phyloP scores from a whole-genome alignment of 2,113 vertebrate species.

The Tupaia chinensis region DNA sequence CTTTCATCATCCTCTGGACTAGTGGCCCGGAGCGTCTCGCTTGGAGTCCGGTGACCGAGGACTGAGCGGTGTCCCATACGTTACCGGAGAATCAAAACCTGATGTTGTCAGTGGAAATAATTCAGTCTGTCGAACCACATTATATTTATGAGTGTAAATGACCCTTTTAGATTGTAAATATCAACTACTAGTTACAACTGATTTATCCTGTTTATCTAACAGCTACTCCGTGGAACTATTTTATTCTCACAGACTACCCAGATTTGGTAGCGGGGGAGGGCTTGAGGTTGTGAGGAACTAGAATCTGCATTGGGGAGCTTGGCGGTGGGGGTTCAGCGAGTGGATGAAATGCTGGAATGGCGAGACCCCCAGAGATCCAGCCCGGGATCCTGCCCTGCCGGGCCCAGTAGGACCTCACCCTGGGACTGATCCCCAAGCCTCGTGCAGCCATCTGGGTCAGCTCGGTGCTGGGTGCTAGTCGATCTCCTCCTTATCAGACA shows the following conservation, averaged over 20 bases:
- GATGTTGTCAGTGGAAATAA: neutral
- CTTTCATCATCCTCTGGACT: slow-evolving; percentile 41
- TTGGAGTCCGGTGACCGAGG: neutral
- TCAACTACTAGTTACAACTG: slow-evolving; percentile 25
- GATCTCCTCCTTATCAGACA: no score
- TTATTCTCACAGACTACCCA: neutral
- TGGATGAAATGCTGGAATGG: neutral
- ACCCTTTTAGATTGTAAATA: neutral
- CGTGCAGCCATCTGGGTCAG: rapidly evolving
- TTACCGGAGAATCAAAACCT: slow-evolving; percentile 26
- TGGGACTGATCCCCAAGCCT: no score
- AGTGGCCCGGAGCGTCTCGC: neutral
- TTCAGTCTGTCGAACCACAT: neutral
- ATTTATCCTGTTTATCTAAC: slow-evolving; percentile 16
- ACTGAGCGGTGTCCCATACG: neutral
- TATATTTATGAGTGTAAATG: slow-evolving; percentile 27
- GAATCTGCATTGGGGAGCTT: no score
- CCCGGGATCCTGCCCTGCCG: rapidly evolving
- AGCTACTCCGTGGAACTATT: neutral
- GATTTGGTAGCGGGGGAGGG: neutral
- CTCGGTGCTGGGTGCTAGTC: rapidly evolving
- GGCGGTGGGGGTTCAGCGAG: neutral
- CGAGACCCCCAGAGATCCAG: neutral
- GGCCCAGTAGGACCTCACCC: rapidly evolving
- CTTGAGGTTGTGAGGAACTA: neutral